phyloP scores from a whole-genome alignment of 2,888 invertebrate genomes.

The Lottia scabra region DNA sequence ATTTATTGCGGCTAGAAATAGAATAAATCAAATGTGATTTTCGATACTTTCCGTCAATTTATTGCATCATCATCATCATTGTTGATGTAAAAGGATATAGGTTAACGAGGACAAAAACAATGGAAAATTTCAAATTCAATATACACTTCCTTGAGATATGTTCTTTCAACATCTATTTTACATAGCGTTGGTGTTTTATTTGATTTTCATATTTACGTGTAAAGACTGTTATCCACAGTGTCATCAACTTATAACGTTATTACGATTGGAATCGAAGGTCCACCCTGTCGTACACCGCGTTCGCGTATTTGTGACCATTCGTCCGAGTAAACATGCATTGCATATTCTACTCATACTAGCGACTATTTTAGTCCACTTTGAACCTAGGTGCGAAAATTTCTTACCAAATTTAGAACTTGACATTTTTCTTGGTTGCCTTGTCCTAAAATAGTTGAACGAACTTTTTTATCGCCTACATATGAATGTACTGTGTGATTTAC shows the following conservation, averaged over 20 bases:
- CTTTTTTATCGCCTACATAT: too few relatives aligned
- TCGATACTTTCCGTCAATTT: too few relatives aligned
- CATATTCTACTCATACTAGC: background rate
- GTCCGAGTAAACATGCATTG: slow-evolving; percentile 1
- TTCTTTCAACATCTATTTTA: too few relatives aligned
- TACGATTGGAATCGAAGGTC: background rate
- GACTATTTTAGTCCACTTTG: background rate
- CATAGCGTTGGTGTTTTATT: background rate
- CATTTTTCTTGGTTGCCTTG: background rate
- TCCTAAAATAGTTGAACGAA: too few relatives aligned
- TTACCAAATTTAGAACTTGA: background rate
- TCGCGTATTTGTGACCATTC: background rate
- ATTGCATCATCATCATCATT: too few relatives aligned
- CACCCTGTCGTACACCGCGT: background rate
- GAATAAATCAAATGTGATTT: too few relatives aligned
- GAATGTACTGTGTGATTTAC: too few relatives aligned
- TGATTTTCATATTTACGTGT: background rate
- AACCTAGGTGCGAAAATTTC: background rate
- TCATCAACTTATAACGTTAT: background rate
- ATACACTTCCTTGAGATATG: too few relatives aligned
- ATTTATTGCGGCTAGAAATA: too few relatives aligned
- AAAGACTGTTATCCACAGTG: background rate
- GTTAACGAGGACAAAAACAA: too few relatives aligned
- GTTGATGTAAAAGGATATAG: too few relatives aligned
- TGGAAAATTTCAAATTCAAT: too few relatives aligned